These are phyloP conservation scores for Heloderma charlesbogerti DNA, from an alignment of 2,113 vertebrate species.

Conservation along the genomic window DNA sequence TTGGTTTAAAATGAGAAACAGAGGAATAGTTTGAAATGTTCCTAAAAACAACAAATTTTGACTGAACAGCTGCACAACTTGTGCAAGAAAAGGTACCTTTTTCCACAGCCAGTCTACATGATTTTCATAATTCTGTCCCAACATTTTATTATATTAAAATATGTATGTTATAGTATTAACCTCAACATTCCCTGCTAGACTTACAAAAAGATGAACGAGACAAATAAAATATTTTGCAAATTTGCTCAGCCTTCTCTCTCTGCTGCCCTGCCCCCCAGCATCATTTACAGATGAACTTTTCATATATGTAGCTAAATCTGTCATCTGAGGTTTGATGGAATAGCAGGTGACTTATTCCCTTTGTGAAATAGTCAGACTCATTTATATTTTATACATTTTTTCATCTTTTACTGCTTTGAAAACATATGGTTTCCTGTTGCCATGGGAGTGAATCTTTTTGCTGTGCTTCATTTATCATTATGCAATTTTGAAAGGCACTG, in stretches of 20 bases:
- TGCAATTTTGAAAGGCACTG: not conserved
- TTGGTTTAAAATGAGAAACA: conserved; percentile 2
- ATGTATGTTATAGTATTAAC: not conserved
- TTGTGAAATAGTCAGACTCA: not conserved
- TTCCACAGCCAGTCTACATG: not conserved
- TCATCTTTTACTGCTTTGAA: not conserved
- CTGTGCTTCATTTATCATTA: not conserved
- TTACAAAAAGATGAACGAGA: not conserved
- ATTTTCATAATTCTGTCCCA: not conserved
- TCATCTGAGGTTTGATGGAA: not conserved
- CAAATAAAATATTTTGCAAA: not conserved
- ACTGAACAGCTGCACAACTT: not conserved
- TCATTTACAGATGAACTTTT: not conserved
- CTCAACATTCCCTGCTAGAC: not conserved
- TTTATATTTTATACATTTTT: not conserved
- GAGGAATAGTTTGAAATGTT: not conserved
- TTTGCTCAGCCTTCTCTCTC: not conserved
- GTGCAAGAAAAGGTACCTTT: not conserved
- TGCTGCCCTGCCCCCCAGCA: too few relatives aligned
- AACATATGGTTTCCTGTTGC: not conserved
- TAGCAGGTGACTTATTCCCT: not conserved
- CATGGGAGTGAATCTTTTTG: not conserved
- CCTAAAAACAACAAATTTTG: not conserved
- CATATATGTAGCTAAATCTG: not conserved
- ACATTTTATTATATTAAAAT: not conserved